Evolutionary conservation across 2,888 invertebrate species (phyloP), one percentile per base, ranked within the genome.

Genomic region (Mimas tiliae): DNA sequence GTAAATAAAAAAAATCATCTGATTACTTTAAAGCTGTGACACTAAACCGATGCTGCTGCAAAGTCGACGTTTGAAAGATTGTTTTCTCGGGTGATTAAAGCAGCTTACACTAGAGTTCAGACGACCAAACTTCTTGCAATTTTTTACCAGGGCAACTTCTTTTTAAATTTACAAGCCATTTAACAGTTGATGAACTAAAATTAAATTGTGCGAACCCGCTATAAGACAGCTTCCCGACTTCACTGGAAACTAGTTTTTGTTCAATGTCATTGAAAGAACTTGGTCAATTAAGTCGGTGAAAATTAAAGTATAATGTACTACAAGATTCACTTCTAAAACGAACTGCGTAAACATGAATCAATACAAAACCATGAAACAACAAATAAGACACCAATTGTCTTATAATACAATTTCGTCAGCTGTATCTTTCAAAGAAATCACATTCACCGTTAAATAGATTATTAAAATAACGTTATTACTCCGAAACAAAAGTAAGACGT

Each of bases 401-500:
- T 19, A 2, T 14, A 16, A 8, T 27, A 16, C 2, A 55, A 34
- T 33, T 34, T 7, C n/a, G 1, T 58, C 38, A 38, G 19, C 6
- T 8, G 8, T 14, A 38, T 34, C 34, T 19, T 19, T 42, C 12
- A 58, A 38, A 58, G 19, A 58, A 58, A 42, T 58, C 6, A 58
- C 12, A 12, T 12, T 6, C 19, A 58, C 42, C 42, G 34, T 58
- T 38, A 58, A 42, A 58, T 38, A 58, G 58, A 58, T 58, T 58
- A 58, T 58, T 58, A 53, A 53, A 27, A n/a, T 53, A 53, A 58
- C 58, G 58, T 42, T 58, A 58, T 58, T 42, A 42, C 58, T 21
- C 42, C 19, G 42, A 33, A 48, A 38, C 48, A 12, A 50, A 63
- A 33, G 51, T 52, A 76, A 72, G 73, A 74, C 72, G 76, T 88